Evolutionary conservation across 2,888 invertebrate genomes (phyloP).

Genomic region (Lasioglossum figueresi): DNA sequence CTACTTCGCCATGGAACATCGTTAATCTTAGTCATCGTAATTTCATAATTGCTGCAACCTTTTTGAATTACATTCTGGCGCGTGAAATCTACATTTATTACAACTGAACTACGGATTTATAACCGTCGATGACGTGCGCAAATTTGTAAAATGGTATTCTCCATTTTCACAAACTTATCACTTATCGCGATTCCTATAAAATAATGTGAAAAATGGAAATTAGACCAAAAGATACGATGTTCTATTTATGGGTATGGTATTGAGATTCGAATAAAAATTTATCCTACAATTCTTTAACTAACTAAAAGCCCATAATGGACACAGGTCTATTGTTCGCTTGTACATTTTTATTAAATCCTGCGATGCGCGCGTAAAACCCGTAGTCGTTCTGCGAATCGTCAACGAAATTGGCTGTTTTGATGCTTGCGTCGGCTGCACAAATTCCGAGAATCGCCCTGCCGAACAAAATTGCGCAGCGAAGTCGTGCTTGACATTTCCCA

Average conservation of each 20-base stretch:
- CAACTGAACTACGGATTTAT: not conserved
- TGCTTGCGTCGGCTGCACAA: not conserved
- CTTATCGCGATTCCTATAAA: not conserved
- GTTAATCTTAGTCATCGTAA: not conserved
- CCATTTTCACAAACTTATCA: not conserved
- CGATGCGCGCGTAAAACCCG: not conserved
- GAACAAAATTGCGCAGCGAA: not conserved
- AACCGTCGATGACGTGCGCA: not conserved
- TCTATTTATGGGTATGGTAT: not conserved
- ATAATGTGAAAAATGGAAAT: not conserved
- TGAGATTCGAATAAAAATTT: not conserved
- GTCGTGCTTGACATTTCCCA: conserved; percentile 24
- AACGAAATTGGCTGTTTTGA: not conserved
- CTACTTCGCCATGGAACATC: not conserved
- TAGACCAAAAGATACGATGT: not conserved
- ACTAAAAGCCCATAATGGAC: not conserved
- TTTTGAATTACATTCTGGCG: not conserved
- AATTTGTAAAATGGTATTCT: not conserved
- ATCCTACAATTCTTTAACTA: not conserved
- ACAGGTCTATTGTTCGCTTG: not conserved
- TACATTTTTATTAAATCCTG: not conserved
- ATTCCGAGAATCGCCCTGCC: not conserved
- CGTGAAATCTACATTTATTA: not conserved
- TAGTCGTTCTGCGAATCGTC: not conserved
- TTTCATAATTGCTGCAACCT: not conserved